Percentiles rank a stretch among this genome's conserved stretches.
Evolutionary conservation across 1,140 invertebrate genomes (phyloP).

Genomic region (Portunus trituberculatus): DNA sequence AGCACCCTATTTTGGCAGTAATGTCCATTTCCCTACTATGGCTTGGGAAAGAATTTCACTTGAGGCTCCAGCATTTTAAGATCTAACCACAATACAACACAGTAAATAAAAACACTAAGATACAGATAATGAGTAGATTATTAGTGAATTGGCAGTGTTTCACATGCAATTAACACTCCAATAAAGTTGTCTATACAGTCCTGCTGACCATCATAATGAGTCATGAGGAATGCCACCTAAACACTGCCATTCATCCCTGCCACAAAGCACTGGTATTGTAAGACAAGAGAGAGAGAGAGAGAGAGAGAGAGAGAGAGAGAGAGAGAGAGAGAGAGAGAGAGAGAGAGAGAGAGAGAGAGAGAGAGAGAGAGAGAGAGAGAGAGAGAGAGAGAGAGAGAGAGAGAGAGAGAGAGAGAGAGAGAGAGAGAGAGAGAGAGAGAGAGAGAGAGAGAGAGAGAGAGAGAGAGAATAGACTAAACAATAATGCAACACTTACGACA

Average conservation of each 20-base stretch:
- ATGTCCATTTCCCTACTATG: too few relatives aligned
- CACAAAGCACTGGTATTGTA: neutral
- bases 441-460: neutral
- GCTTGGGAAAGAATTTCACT: too few relatives aligned
- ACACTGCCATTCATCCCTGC: slow-evolving; percentile 50
- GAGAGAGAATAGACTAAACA: neutral
- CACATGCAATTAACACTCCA: slow-evolving; percentile 33
- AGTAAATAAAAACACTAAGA: too few relatives aligned
- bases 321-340: too few relatives aligned
- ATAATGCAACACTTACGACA: slow-evolving; percentile 76
- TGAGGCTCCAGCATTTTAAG: too few relatives aligned
- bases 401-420: slow-evolving; percentile 45
- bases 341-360: slow-evolving; percentile 37
- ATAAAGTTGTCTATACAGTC: slow-evolving; percentile 51
- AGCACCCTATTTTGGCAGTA: too few relatives aligned
- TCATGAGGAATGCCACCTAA: slow-evolving; percentile 34
- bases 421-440: neutral
- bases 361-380: slow-evolving; percentile 48
- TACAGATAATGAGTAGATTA: too few relatives aligned
- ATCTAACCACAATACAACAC: too few relatives aligned
- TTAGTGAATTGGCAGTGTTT: neutral
- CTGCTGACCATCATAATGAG: slow-evolving; percentile 50
- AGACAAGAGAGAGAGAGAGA: neutral
- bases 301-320: too few relatives aligned
- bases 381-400: slow-evolving; percentile 43